Conservation (phyloP, 1,140 invertebrate genomes). For the Platyscapa corneri region DNA sequence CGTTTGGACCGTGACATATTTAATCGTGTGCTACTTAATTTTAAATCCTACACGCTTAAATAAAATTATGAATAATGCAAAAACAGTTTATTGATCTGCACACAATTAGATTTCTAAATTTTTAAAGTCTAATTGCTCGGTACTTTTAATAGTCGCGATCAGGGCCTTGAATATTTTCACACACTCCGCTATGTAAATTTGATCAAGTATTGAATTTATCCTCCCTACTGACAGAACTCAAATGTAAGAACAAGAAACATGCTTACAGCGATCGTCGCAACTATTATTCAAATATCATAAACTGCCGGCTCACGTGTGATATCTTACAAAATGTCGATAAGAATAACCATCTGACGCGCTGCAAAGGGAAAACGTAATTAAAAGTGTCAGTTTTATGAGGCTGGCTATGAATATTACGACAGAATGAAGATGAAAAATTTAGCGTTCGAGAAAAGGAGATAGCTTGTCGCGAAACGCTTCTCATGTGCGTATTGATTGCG, state of each 20-base stretch:
- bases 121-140: neutral
- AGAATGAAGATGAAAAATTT: neutral
- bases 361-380: neutral
- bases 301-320: neutral
- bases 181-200: neutral
- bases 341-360: neutral
- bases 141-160: neutral
- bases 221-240: too few species aligned
- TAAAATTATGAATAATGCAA: neutral
- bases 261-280: neutral
- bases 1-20: too few species aligned
- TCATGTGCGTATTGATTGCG: too few species aligned
- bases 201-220: neutral
- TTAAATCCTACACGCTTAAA: neutral
- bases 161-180: neutral
- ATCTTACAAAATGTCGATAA: neutral
- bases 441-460: neutral
- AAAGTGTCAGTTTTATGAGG: neutral
- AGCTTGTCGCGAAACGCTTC: neutral
- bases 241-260: neutral
- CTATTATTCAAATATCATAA: neutral
- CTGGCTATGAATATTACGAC: too few species aligned
- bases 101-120: neutral
- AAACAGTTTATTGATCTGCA: neutral
- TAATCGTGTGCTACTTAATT: too few species aligned